Percentiles rank a stretch among this genome's conserved stretches.
phyloP scores from a whole-genome alignment of 2,888 invertebrate genomes.

The Sinotaia quadrata region DNA sequence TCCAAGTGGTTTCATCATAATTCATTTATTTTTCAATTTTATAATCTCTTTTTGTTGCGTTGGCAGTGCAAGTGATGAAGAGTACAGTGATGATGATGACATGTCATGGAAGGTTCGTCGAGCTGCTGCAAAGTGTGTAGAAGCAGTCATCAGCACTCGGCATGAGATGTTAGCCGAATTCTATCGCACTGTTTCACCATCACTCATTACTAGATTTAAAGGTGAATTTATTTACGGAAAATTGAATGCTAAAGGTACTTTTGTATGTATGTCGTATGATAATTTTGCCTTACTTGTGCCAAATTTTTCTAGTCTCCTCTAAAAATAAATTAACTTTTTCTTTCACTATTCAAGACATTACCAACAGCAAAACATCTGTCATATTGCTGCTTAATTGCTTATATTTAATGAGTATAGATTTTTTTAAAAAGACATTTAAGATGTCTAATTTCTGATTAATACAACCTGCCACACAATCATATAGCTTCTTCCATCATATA shows the following conservation, averaged over 20 bases:
- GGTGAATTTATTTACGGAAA: slow-evolving; percentile 74
- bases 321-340: too few relatives aligned
- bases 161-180: slow-evolving; percentile 92
- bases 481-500: too few relatives aligned
- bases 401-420: too few relatives aligned
- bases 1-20: too few relatives aligned
- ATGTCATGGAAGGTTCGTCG: slow-evolving; percentile 98
- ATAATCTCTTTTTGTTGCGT: not conserved
- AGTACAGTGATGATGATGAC: slow-evolving; percentile 99
- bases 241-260: not conserved
- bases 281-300: not conserved
- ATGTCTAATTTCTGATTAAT: too few relatives aligned
- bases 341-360: too few relatives aligned
- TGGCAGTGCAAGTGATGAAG: slow-evolving; percentile 79
- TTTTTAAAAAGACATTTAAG: too few relatives aligned
- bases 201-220: slow-evolving; percentile 92
- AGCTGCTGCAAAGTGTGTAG: slow-evolving; percentile 97
- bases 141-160: slow-evolving; percentile 93
- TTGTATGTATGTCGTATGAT: not conserved
- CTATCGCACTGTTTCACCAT: slow-evolving; percentile 90
- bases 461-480: too few relatives aligned
- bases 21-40: too few relatives aligned
- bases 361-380: too few relatives aligned
- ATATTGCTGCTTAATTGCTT: too few relatives aligned
- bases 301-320: not conserved